phyloP scores from a whole-genome alignment of 2,113 vertebrate species.

The Anser brachyrhynchus region DNA sequence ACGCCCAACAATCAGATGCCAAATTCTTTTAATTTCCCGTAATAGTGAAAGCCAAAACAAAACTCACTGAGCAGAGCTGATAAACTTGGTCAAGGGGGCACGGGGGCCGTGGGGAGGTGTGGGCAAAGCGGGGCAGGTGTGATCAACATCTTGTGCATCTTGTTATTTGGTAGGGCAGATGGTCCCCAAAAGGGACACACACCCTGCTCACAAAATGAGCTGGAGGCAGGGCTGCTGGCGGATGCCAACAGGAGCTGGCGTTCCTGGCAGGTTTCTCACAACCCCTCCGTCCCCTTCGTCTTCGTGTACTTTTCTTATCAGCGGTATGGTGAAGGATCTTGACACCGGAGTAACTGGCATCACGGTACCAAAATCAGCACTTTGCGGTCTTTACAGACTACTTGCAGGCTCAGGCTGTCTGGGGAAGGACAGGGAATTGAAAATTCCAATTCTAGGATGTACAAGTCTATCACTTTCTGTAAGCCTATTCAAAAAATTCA shows the following conservation, averaged over 20 bases:
- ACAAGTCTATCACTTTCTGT: neutral
- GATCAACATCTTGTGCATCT: rapidly evolving
- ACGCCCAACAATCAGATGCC: neutral
- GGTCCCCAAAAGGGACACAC: too few relatives aligned
- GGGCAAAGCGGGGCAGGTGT: neutral
- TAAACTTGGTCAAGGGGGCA: neutral
- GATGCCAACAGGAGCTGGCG: rapidly evolving
- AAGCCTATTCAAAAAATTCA: neutral
- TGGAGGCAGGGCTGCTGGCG: too few relatives aligned
- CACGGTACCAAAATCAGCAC: neutral
- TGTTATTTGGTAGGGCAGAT: rapidly evolving
- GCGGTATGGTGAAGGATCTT: rapidly evolving
- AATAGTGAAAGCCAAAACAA: neutral
- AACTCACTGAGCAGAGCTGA: neutral
- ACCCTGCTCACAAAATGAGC: rapidly evolving
- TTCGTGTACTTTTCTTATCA: rapidly evolving
- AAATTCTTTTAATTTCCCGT: constrained; percentile 7
- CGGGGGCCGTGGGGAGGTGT: neutral
- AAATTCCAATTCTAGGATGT: neutral
- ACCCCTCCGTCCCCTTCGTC: neutral
- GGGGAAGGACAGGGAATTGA: rapidly evolving
- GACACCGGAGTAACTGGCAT: rapidly evolving
- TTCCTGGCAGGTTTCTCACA: neutral
- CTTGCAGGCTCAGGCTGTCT: neutral
- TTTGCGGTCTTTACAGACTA: neutral